Percentiles rank a stretch among this genome's conserved stretches.
Evolutionary conservation across 2,113 vertebrate genomes (phyloP).

Genomic region (Pitta sordida): DNA sequence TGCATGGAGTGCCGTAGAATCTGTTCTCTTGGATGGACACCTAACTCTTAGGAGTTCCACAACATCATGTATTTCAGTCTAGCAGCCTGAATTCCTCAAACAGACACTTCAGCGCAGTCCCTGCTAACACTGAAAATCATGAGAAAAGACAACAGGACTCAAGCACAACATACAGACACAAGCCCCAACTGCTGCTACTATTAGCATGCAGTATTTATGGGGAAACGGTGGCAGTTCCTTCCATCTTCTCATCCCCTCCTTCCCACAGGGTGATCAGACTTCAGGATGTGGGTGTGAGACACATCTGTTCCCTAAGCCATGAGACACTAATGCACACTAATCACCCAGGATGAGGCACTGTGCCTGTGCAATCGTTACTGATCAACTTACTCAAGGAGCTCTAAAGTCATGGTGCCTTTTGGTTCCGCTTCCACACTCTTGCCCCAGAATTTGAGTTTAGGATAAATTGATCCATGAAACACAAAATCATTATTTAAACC

Average conservation of each 20-base stretch:
- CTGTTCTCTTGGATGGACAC: not conserved
- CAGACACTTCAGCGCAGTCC: not conserved
- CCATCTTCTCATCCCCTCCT: not conserved
- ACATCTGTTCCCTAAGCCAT: not conserved
- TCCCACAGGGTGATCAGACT: not conserved
- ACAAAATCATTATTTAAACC: constrained; percentile 90
- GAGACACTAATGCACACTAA: not conserved
- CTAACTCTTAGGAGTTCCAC: not conserved
- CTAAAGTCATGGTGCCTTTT: constrained; percentile 93
- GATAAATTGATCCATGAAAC: constrained; percentile 97
- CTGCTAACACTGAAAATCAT: not conserved
- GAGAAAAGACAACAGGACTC: not conserved
- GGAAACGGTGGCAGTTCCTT: not conserved
- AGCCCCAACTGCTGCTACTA: not conserved
- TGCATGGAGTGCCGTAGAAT: not conserved
- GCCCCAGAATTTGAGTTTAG: constrained; percentile 98
- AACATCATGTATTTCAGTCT: not conserved
- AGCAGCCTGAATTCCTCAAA: not conserved
- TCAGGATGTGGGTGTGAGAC: not conserved
- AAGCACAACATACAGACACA: not conserved
- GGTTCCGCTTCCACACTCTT: constrained; percentile 98
- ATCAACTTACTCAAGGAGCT: constrained; percentile 89
- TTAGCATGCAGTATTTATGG: not conserved
- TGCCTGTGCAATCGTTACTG: not conserved
- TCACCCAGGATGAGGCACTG: not conserved